Base-by-base conservation (phyloP, 2,888 invertebrate genomes). In the Platycnemis pennipes region DNA sequence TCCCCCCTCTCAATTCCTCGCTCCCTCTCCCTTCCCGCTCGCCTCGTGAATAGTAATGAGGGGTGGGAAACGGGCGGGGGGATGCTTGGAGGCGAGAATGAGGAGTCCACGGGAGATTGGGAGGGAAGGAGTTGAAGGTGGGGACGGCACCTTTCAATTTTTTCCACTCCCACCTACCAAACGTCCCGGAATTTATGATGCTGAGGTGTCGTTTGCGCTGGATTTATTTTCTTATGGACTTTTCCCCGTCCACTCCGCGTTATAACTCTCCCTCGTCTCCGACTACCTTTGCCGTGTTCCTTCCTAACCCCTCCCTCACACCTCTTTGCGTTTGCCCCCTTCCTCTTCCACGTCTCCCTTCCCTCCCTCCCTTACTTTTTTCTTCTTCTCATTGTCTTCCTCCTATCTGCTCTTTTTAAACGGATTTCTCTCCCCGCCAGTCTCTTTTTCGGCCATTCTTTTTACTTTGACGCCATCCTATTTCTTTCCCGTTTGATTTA, bases 131-230 rank as follows among this genome's bases (percentile, higher is more conserved):
- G n/a, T n/a, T n/a, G n/a, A n/a, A 37, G 56, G 53, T 31, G 49
- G 56, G 89, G 42, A 45, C 87, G 87, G 26, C 87, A 44, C 63
- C 91, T 91, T 91, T 91, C 91, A 91, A 91, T 91, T 91, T 91
- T 37, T 69, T 37, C 77, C 11, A 31, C n/a, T 37, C 37, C 77
- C 11, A 31, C 91, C 42, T 56, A 63, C 91, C 87, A 44, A 87
- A 46, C 87, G 63, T 37, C 91, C 91, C 63, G 63, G 69, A 91
- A 91, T 91, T 91, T 91, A 91, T 91, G 91, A 91, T 44, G 91
- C 63, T 44, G 22, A 44, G 56, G 91, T 91, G 91, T 91, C 91
- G 91, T 91, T 63, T 91, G 91, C 63, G 91, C 44, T 44, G 91
- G 69, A 91, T 91, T 91, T 91, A 91, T 91, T 63, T 22, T 46